Conservation (phyloP, 1,140 invertebrate genomes). For the Pogonomyrmex barbatus region DNA sequence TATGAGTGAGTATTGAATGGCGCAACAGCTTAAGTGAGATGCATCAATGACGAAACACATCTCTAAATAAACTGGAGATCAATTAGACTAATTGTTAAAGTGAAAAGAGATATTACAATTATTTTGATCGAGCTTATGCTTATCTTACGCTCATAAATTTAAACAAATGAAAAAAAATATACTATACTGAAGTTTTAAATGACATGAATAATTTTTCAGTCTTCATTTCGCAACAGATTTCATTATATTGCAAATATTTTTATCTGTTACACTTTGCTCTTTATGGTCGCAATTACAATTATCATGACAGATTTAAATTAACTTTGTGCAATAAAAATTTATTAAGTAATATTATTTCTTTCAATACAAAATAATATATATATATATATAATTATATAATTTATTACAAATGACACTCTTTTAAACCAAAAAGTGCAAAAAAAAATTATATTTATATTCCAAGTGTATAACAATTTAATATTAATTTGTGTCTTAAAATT, state of each 20-base stretch:
- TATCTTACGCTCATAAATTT: neutral
- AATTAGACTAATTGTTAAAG: neutral
- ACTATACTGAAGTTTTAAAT: neutral
- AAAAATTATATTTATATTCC: neutral
- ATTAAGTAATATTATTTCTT: neutral
- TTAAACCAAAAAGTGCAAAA: neutral
- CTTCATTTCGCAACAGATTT: slow-evolving; percentile 36
- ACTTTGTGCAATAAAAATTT: neutral
- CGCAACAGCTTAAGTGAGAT: neutral
- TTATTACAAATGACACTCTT: neutral
- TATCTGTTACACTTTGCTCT: slow-evolving; percentile 29
- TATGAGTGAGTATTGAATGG: neutral
- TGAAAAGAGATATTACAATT: neutral
- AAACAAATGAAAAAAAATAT: neutral
- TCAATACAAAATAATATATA: neutral
- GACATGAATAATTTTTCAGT: slow-evolving; percentile 4
- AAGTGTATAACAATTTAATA: neutral
- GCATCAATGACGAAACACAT: neutral
- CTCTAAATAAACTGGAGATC: neutral
- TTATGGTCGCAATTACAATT: neutral
- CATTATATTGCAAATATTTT: slow-evolving; percentile 23
- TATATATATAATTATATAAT: neutral
- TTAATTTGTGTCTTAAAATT: neutral
- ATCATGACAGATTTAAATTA: neutral
- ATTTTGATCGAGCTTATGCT: neutral